phyloP scores from a whole-genome alignment of 2,113 vertebrate genomes.

The Phyllopteryx taeniolatus region DNA sequence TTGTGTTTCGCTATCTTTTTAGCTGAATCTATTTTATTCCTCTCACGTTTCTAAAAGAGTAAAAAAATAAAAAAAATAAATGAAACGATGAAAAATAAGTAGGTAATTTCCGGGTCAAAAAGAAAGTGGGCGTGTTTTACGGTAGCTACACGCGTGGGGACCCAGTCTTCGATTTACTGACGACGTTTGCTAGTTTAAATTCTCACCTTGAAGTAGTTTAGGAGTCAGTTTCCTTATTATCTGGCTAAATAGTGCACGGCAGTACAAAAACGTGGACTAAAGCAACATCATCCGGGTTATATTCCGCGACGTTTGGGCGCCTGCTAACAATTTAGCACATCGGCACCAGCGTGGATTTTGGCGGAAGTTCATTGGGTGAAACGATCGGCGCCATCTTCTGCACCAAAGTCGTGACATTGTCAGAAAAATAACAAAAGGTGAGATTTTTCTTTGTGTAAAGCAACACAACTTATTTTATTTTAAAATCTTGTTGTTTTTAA shows the following conservation, averaged over 20 bases:
- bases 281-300: neutral
- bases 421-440: neutral
- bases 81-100: neutral
- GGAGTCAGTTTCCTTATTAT: neutral
- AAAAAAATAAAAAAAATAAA: neutral
- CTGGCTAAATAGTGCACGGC: neutral
- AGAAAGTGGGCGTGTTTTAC: conserved; percentile 1
- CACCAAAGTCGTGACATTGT: neutral
- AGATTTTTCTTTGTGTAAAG: neutral
- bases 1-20: too few relatives aligned
- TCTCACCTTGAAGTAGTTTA: neutral
- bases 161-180: neutral
- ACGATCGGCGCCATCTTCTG: neutral
- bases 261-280: neutral
- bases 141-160: neutral
- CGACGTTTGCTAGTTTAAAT: neutral
- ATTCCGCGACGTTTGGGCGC: neutral
- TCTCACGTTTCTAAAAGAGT: too few relatives aligned
- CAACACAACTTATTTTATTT: neutral
- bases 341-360: neutral
- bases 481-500: neutral
- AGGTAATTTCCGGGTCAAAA: neutral
- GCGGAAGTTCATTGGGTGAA: neutral
- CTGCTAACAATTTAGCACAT: neutral
- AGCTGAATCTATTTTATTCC: too few relatives aligned